Evolutionary conservation across 2,888 invertebrate species (phyloP).

Genomic region (Terebella lapidaria): DNA sequence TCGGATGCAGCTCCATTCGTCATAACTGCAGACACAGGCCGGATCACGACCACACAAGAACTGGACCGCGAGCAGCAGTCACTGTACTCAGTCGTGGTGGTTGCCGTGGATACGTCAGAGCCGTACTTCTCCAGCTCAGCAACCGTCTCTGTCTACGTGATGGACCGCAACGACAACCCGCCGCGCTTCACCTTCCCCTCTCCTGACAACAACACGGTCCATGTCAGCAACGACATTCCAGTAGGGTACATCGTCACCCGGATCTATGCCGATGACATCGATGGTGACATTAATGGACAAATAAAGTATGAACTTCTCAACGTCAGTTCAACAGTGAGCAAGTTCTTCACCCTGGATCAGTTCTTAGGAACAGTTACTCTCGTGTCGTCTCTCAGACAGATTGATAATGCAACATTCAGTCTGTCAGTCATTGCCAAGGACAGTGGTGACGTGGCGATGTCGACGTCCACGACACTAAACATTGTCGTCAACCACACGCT

Average conservation of each 20-base stretch:
- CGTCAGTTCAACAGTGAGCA: not conserved
- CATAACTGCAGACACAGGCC: slow-evolving; percentile 76
- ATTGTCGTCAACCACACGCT: not conserved
- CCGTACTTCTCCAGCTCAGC: slow-evolving; percentile 13
- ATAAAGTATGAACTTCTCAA: not conserved
- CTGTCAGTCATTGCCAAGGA: not conserved
- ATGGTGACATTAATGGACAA: not conserved
- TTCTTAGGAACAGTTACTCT: not conserved
- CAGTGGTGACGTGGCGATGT: not conserved
- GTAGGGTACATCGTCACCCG: not conserved
- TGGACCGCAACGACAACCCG: slow-evolving; percentile 21
- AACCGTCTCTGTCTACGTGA: slow-evolving; percentile 17
- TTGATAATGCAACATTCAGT: not conserved
- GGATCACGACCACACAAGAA: slow-evolving; percentile 69
- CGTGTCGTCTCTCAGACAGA: not conserved
- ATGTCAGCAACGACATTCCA: not conserved
- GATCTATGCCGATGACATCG: not conserved
- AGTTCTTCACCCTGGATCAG: not conserved
- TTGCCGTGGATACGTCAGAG: slow-evolving; percentile 7
- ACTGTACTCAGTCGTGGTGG: slow-evolving; percentile 9
- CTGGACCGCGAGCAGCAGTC: slow-evolving; percentile 16
- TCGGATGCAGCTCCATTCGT: slow-evolving; percentile 33
- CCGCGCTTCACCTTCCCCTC: slow-evolving; percentile 16
- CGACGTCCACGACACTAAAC: not conserved
- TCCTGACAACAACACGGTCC: slow-evolving; percentile 13